phyloP scores from a whole-genome alignment of 2,113 vertebrate species.

The Pitta sordida region DNA sequence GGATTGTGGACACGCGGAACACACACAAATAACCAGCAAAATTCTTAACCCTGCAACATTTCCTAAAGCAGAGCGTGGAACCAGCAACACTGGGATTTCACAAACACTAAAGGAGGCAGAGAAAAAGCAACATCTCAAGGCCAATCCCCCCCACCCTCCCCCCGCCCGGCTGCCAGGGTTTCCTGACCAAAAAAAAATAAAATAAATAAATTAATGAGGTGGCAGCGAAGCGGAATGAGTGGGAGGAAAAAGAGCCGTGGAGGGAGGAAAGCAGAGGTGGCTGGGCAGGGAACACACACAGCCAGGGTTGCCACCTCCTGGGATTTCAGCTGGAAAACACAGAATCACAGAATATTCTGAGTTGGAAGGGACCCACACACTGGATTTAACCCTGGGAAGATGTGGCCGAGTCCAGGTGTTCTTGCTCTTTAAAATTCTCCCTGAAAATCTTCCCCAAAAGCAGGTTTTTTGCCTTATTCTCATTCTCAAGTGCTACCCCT shows the following conservation, averaged over 20 bases:
- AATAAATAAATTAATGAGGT: background rate
- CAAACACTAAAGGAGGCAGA: background rate
- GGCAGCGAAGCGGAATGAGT: background rate
- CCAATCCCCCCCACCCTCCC: background rate
- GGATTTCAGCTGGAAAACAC: too few species aligned
- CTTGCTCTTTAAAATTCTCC: background rate
- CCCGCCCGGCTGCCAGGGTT: background rate
- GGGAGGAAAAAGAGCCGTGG: background rate
- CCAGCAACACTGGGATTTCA: background rate
- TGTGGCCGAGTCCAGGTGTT: fast-evolving
- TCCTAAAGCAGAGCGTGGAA: background rate
- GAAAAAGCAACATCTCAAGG: background rate
- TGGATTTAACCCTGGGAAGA: background rate
- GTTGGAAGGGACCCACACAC: too few species aligned
- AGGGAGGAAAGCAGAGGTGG: background rate
- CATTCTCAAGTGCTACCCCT: too few species aligned
- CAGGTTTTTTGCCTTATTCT: background rate
- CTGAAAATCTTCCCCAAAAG: background rate
- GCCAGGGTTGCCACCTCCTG: background rate
- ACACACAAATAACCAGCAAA: background rate
- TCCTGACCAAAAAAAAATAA: background rate
- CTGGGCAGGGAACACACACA: background rate
- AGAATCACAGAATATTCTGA: too few species aligned
- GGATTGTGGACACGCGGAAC: background rate
- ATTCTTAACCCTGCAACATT: background rate